Base-by-base conservation (phyloP, 2,113 vertebrate genomes). In the Gymnogyps californianus region DNA sequence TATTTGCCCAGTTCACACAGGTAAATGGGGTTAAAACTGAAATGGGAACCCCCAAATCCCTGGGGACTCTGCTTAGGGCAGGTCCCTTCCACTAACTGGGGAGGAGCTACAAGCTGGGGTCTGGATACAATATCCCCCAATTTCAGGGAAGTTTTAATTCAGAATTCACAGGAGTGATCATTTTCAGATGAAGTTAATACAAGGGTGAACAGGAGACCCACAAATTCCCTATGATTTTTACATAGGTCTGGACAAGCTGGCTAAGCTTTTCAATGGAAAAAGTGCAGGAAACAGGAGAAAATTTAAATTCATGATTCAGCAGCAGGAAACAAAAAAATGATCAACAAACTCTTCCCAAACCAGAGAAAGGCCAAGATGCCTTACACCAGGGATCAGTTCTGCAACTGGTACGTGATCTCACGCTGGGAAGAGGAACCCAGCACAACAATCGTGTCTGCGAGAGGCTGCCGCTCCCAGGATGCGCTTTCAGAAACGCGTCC, bases 391-490 rank as follows among this genome's bases (percentile, higher is more conserved):
- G 17, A 46, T 32, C 9, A 1, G 31, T 38, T 64, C 34, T 49
- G 46, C 1, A 1, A 46, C 47, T 13, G 21, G 29, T 42, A 6
- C 1, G 0, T 11, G 42, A n/a, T 32, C 49, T n/a, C 21, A 9
- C 2, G 1, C 4, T 17, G n/a, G 62, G 51, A 75, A n/a, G 42
- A 75, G 78, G 49, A 75, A 54, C 12, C 14, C 5, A 1, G 16
- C 7, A 10, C 19, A 25, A 7, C 4, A 52, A 26, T 4, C 1
- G 4, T 5, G 46, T 3, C 58, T 38, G n/a, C 2, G 1, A 52
- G 77, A 40, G 47, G 64, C 69, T 66, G 69, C 70, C 38, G 69
- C 76, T 55, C 1, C 1, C 42, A 65, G 65, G 52, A 20, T 8
- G 36, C 2, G 8, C 36, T 38, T 64, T 28, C 58, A 40, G 85